A percentile compares a stretch with the other conserved stretches of the same genome.
These are phyloP conservation scores for Subacronicta megacephala DNA, from an alignment of 2,888 invertebrate species.

Conservation along the genomic window DNA sequence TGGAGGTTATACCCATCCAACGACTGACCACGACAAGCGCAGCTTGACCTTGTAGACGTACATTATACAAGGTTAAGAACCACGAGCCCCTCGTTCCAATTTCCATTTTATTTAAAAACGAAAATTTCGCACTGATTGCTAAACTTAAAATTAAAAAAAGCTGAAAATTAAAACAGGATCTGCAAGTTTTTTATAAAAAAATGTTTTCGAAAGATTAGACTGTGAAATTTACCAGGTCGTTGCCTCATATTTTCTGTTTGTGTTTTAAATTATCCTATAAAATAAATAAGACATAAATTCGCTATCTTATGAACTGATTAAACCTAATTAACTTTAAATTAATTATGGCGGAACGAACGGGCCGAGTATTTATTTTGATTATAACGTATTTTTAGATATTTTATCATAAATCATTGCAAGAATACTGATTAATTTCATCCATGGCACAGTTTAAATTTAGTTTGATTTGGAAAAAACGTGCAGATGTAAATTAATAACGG, in stretches of 20 bases:
- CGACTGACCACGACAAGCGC: no score
- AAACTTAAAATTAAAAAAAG: no score
- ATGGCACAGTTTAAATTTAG: no score
- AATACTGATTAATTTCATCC: no score
- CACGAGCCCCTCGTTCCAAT: no score
- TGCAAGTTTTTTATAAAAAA: constrained; percentile 16
- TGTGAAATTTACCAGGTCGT: constrained; percentile 33
- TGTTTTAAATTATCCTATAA: constrained; percentile 35
- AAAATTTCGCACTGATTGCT: no score
- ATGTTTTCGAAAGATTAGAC: constrained; percentile 28
- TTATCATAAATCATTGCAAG: constrained; percentile 12
- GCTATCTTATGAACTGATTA: constrained; percentile 32
- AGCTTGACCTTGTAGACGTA: no score
- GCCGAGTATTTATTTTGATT: constrained; percentile 28
- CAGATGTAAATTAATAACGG: no score
- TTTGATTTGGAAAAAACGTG: no score
- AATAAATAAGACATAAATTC: constrained; percentile 24
- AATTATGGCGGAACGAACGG: constrained; percentile 23
- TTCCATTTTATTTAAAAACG: no score
- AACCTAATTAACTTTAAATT: constrained; percentile 11
- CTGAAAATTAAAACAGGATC: constrained; percentile 1
- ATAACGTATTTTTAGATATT: constrained; percentile 25
- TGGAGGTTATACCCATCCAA: no score
- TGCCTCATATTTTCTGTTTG: constrained; percentile 30
- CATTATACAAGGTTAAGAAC: no score